Evolutionary conservation across 1,140 invertebrate genomes (phyloP).

Genomic region (Euborellia annulipes): DNA sequence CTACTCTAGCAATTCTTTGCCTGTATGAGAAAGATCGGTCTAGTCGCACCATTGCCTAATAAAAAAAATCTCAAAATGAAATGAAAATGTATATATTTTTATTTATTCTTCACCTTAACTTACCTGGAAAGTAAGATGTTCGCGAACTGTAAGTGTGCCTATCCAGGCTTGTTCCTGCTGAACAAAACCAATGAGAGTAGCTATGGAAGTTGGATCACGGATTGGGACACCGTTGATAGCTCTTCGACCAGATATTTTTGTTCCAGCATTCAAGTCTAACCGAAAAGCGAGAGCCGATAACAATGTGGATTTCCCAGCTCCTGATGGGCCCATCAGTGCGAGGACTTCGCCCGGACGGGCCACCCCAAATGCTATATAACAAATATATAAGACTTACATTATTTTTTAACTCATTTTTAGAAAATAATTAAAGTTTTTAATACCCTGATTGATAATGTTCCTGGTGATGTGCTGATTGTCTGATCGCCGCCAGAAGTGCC

Average conservation of each 20-base stretch:
- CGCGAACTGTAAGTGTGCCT: constrained; percentile 75
- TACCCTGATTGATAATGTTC: no score
- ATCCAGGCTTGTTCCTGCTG: constrained; percentile 93
- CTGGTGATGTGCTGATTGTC: no score
- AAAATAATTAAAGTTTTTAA: no score
- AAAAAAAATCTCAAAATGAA: constrained; percentile 9
- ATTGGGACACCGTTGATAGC: constrained; percentile 55
- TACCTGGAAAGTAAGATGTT: constrained; percentile 79
- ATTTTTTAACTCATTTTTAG: no score
- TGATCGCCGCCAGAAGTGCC: no score
- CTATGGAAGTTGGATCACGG: constrained; percentile 23
- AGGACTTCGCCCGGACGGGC: constrained; percentile 79
- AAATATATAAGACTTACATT: no score
- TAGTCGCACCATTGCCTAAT: constrained; percentile 82
- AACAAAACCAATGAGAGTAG: constrained; percentile 77
- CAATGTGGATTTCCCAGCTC: constrained; percentile 90
- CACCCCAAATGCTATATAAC: constrained; percentile 34
- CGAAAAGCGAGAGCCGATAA: constrained; percentile 79
- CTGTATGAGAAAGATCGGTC: constrained; percentile 56
- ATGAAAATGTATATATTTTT: no score
- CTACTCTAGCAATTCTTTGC: constrained; percentile 65
- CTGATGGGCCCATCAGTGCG: constrained; percentile 86
- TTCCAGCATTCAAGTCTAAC: constrained; percentile 34
- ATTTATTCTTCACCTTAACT: no score
- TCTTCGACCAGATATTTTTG: constrained; percentile 52